Percentiles rank a stretch among this genome's conserved stretches.
Evolutionary conservation across 2,888 invertebrate genomes (phyloP).

Genomic region (Adelognathus sp.): DNA sequence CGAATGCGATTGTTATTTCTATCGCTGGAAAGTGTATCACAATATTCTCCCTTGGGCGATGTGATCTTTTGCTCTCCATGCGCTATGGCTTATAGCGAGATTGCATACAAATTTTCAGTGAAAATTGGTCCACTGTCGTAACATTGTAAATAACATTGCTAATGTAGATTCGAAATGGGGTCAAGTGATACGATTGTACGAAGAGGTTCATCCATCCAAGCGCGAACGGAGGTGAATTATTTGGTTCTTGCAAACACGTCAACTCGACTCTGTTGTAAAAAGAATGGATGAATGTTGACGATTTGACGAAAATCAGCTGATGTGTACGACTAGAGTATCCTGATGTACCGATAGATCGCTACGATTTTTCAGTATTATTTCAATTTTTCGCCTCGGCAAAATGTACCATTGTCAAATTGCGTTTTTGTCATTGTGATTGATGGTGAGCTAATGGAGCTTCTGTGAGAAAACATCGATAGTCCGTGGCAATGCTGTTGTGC

Average conservation of each 20-base stretch:
- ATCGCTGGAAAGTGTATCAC: neutral
- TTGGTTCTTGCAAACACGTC: neutral
- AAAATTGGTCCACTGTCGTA: neutral
- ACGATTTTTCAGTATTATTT: slow-evolving; percentile 6
- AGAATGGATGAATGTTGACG: neutral
- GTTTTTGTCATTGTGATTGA: slow-evolving; percentile 5
- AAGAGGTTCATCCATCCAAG: slow-evolving; percentile 9
- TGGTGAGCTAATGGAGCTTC: no score
- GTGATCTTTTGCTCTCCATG: no score
- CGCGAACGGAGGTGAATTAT: neutral
- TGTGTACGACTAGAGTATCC: slow-evolving; percentile 46
- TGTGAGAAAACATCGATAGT: no score
- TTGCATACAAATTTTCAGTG: neutral
- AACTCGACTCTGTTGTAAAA: no score
- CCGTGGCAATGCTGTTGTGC: no score
- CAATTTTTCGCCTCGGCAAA: no score
- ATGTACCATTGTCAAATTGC: neutral
- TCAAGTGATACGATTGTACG: slow-evolving; percentile 16
- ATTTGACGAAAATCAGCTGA: neutral
- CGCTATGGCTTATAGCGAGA: no score
- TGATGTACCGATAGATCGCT: slow-evolving; percentile 54
- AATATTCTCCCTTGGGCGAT: neutral
- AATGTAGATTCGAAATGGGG: slow-evolving; percentile 8
- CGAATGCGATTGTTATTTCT: neutral
- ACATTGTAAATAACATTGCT: slow-evolving; percentile 52